A percentile compares a stretch with the other conserved stretches of the same genome.
These are phyloP conservation scores for Nannoperca australis DNA, from an alignment of 2,797 vertebrate species.

Conservation along the genomic window DNA sequence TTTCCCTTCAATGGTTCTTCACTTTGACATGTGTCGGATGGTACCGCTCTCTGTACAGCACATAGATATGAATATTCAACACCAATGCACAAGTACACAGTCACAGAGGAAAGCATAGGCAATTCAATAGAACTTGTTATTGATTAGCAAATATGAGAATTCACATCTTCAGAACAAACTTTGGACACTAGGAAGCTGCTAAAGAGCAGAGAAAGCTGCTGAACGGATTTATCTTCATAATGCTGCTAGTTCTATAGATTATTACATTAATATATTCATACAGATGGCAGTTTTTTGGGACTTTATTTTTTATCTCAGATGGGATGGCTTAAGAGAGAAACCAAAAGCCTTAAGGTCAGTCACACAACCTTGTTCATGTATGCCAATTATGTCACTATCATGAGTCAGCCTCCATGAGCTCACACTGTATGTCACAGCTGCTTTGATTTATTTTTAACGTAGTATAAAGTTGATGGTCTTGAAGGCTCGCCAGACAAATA, in stretches of 20 bases:
- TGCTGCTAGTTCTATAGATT: slow-evolving; percentile 76
- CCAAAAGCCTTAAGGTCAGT: slow-evolving; percentile 79
- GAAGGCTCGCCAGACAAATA: slow-evolving; percentile 47
- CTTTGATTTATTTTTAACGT: slow-evolving; percentile 76
- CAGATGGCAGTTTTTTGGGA: slow-evolving; percentile 51
- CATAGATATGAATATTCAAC: slow-evolving; percentile 64
- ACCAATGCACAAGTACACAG: slow-evolving; percentile 59
- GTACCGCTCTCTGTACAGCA: slow-evolving; percentile 58
- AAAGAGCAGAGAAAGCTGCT: slow-evolving; percentile 65
- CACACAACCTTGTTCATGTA: slow-evolving; percentile 64
- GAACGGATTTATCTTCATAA: slow-evolving; percentile 55
- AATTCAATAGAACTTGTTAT: slow-evolving; percentile 31
- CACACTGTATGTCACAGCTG: slow-evolving; percentile 71
- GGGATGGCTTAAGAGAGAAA: slow-evolving; percentile 68
- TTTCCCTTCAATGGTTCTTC: slow-evolving; percentile 50
- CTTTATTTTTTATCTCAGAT: slow-evolving; percentile 49
- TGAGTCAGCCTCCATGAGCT: slow-evolving; percentile 74
- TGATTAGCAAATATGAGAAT: slow-evolving; percentile 42
- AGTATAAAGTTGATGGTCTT: slow-evolving; percentile 50
- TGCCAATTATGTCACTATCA: slow-evolving; percentile 71
- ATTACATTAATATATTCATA: slow-evolving; percentile 66
- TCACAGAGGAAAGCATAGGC: slow-evolving; percentile 42
- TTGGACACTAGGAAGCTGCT: slow-evolving; percentile 58
- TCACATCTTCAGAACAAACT: slow-evolving; percentile 53
- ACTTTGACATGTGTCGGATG: slow-evolving; percentile 41